phyloP scores from a whole-genome alignment of 2,797 vertebrate species.

The Chelon labrosus region DNA sequence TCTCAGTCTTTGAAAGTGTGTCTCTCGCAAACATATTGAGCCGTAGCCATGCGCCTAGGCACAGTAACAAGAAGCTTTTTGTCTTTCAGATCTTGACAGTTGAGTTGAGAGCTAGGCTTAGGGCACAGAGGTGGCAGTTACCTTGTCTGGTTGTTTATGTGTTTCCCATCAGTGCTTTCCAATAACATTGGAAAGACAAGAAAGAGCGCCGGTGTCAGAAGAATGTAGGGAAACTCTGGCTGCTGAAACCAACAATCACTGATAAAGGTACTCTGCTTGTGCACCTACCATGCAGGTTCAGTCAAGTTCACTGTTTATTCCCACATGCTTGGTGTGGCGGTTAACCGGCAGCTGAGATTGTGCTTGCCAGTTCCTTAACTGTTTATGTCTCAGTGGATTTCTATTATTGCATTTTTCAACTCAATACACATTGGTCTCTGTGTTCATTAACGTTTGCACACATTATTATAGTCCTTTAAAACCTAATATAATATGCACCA shows the following conservation, averaged over 20 bases:
- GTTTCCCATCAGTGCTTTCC: slow-evolving; percentile 66
- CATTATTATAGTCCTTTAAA: neutral
- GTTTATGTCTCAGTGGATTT: slow-evolving; percentile 1
- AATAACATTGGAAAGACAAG: slow-evolving; percentile 60
- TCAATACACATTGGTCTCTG: neutral
- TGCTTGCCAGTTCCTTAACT: slow-evolving; percentile 16
- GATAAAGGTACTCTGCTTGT: slow-evolving; percentile 43
- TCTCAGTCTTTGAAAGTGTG: slow-evolving; percentile 58
- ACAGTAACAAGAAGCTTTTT: slow-evolving; percentile 67
- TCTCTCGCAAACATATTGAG: slow-evolving; percentile 72
- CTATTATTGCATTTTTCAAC: slow-evolving; percentile 1
- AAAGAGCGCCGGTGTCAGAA: slow-evolving; percentile 51
- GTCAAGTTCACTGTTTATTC: slow-evolving; percentile 46
- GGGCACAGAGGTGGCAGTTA: slow-evolving; percentile 64
- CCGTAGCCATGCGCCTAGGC: slow-evolving; percentile 56
- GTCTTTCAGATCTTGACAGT: slow-evolving; percentile 74
- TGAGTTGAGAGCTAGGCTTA: slow-evolving; percentile 61
- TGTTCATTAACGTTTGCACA: neutral
- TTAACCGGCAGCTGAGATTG: slow-evolving; percentile 13
- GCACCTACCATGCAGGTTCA: slow-evolving; percentile 27
- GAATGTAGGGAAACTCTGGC: slow-evolving; percentile 38
- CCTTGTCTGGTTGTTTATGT: slow-evolving; percentile 65
- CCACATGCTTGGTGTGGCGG: slow-evolving; percentile 16
- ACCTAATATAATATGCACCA: neutral
- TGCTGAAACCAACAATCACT: slow-evolving; percentile 51